phyloP scores from a whole-genome alignment of 2,113 vertebrate genomes.

The Anas platyrhynchos region DNA sequence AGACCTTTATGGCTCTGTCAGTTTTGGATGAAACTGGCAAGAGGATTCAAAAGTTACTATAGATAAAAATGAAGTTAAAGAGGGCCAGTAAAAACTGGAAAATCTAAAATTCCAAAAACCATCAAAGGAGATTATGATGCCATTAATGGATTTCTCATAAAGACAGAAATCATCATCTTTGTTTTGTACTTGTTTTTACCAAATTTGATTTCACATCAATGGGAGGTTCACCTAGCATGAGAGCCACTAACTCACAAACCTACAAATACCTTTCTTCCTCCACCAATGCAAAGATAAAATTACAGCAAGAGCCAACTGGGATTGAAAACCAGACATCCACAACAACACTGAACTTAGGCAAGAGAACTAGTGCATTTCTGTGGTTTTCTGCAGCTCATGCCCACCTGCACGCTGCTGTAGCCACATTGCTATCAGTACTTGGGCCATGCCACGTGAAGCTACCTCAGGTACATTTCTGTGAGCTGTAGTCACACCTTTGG shows the following conservation, averaged over 20 bases:
- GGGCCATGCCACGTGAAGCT: not conserved
- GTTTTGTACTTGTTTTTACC: not conserved
- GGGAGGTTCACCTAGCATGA: not conserved
- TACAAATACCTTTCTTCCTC: not conserved
- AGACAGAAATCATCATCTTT: not conserved
- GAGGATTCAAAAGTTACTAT: not conserved
- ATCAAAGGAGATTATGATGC: not conserved
- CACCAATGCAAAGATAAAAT: not conserved
- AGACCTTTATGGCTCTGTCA: not conserved
- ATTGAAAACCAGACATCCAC: not conserved
- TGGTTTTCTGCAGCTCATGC: not conserved
- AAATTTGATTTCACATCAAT: not conserved
- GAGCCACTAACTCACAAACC: not conserved
- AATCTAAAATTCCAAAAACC: not conserved
- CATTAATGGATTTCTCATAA: not conserved
- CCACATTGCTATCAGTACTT: not conserved
- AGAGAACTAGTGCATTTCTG: not conserved
- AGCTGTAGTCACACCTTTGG: not conserved
- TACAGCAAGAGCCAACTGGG: not conserved
- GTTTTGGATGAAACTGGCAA: not conserved
- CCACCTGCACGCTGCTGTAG: not conserved
- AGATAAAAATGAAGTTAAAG: not conserved
- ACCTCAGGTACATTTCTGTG: not conserved
- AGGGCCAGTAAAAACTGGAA: not conserved
- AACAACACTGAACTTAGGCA: not conserved